Evolutionary conservation across 2,797 vertebrate species (phyloP), one percentile per base, ranked within the genome.

Genomic region (Enteromius paludinosus): DNA sequence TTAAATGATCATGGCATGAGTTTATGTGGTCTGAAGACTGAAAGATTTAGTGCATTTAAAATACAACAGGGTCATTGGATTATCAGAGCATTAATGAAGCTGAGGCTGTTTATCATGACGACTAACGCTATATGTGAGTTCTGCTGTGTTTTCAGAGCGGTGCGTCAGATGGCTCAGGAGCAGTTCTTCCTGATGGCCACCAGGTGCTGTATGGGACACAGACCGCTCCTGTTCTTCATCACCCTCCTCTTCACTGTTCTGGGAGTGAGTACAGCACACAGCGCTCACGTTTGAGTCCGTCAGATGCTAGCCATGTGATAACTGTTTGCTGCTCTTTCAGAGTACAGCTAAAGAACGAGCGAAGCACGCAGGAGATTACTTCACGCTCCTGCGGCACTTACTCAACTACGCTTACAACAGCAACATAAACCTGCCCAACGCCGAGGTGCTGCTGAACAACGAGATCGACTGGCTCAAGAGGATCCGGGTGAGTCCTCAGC

Each of bases 111-210:
- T 43, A 7, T 14, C 1, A 5, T 43, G 35, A 68, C 38, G 0
- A 23, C 12, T 41, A 41, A 18, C 3, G 8, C 59, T 61, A 30
- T 0, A 20, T 12, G 0, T 52, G 25, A 25, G 72, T 2, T 3
- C 10, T 35, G 17, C 5, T 64, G 20, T 23, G 3, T 81, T 20
- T 81, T 20, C 91, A 99, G 98, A 92, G 96, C 95, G 33, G 98
- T 99, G 87, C 97, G 98, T 90, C 97, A 98, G 90, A 98, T 97
- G 96, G 96, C 98, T 20, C 98, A 99, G 89, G 98, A 99, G 86
- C 98, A 99, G 78, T 99, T 99, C 93, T 99, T 99, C 91, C 93
- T 99, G 88, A 99, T 99, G 98, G 98, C 97, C 86, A 99, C 98
- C 45, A 95, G 98, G 92, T 99, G 98, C 88, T 99, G 98, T 89